These are phyloP conservation scores for Aspiorhynchus laticeps DNA, from an alignment of 2,113 vertebrate species.

Conservation along the genomic window DNA sequence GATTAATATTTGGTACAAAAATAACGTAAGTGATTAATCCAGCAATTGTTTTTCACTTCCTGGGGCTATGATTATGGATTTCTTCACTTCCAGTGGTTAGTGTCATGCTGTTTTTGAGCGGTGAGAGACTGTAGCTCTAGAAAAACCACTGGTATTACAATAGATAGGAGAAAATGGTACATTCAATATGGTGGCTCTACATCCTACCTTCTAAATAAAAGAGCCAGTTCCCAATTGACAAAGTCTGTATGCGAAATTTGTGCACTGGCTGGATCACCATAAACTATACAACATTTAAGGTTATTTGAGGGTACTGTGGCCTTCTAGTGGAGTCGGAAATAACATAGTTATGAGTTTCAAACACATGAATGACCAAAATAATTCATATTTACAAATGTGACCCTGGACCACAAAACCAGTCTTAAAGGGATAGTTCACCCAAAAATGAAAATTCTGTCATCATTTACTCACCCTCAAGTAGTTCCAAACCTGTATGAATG, in stretches of 20 bases:
- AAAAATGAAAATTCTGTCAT: too few relatives aligned
- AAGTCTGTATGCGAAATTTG: background rate
- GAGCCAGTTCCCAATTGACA: background rate
- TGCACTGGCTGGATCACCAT: background rate
- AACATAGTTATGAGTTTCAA: background rate
- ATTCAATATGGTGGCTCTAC: background rate
- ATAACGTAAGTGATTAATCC: background rate
- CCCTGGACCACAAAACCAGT: too few relatives aligned
- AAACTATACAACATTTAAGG: background rate
- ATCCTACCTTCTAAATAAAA: background rate
- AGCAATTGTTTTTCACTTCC: background rate
- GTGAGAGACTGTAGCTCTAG: background rate
- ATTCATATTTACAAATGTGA: background rate
- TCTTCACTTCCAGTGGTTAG: background rate
- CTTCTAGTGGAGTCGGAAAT: background rate
- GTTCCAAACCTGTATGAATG: too few relatives aligned
- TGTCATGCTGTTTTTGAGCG: background rate
- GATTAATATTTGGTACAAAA: background rate
- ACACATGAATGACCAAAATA: background rate
- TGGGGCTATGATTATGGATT: background rate
- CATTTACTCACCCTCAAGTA: too few relatives aligned
- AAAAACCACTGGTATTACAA: background rate
- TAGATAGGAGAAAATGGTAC: background rate
- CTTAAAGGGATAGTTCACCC: too few relatives aligned
- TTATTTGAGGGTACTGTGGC: background rate